phyloP scores from a whole-genome alignment of 2,113 vertebrate genomes.

The Thryonomys swinderianus region DNA sequence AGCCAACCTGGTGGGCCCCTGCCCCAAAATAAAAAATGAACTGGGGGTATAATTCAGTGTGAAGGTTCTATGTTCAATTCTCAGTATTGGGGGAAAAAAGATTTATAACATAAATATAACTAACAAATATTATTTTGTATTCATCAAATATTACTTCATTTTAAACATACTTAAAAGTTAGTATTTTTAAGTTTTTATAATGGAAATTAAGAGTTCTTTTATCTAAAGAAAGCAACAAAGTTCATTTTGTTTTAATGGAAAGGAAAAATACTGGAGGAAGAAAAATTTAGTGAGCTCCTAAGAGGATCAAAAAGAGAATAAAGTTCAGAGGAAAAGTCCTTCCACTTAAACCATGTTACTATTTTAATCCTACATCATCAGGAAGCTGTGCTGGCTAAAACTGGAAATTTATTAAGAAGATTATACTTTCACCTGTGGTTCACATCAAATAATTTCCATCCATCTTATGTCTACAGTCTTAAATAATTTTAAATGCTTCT shows the following conservation, averaged over 20 bases:
- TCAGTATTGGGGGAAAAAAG: not conserved
- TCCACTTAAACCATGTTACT: constrained; percentile 66
- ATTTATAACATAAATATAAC: not conserved
- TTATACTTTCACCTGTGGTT: constrained; percentile 71
- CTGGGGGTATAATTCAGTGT: not conserved
- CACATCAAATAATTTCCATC: constrained; percentile 69
- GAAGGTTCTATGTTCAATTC: not conserved
- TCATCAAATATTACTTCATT: not conserved
- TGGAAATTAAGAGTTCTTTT: constrained; percentile 51
- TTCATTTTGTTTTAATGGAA: constrained; percentile 51
- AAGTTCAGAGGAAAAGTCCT: constrained; percentile 66
- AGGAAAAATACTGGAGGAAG: constrained; percentile 74
- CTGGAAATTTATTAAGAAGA: constrained; percentile 80
- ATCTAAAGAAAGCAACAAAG: constrained; percentile 44
- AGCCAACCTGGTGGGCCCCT: not conserved
- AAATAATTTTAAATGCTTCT: constrained; percentile 54
- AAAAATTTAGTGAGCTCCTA: constrained; percentile 69
- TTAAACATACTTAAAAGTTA: not conserved
- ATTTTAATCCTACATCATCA: constrained; percentile 77
- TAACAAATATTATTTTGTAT: not conserved
- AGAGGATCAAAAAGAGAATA: constrained; percentile 72
- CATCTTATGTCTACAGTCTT: constrained; percentile 50
- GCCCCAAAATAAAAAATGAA: not conserved
- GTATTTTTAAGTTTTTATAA: constrained; percentile 8
- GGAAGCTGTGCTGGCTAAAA: constrained; percentile 75